Percentiles rank a stretch among this genome's conserved stretches.
Evolutionary conservation across 2,113 vertebrate species (phyloP).

Genomic region (Pituophis catenifer): DNA sequence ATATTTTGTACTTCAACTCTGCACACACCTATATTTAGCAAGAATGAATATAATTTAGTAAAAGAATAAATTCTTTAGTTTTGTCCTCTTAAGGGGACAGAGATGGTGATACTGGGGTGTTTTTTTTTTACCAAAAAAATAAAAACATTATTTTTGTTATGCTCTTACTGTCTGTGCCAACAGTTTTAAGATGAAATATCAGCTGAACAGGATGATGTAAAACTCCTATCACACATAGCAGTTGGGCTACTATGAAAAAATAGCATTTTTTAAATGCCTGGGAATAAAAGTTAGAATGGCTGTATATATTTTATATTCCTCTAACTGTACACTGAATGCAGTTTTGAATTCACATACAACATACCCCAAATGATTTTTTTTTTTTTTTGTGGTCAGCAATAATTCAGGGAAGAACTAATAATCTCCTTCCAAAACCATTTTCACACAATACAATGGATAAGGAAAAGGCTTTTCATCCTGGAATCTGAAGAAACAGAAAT

Average conservation of each 20-base stretch:
- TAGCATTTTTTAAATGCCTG: not conserved
- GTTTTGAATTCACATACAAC: slow-evolving; percentile 38
- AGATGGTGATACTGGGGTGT: not conserved
- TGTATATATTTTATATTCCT: slow-evolving; percentile 24
- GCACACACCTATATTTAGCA: fast-evolving
- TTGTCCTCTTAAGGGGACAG: not conserved
- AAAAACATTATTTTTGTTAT: slow-evolving; percentile 10
- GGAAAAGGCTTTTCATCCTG: slow-evolving; percentile 48
- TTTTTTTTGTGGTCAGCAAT: not conserved
- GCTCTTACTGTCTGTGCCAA: slow-evolving; percentile 28
- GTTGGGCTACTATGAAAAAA: slow-evolving; percentile 35
- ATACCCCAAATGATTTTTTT: not conserved
- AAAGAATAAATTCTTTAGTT: not conserved
- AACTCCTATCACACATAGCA: slow-evolving; percentile 51
- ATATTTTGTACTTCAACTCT: not conserved
- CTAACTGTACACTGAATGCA: slow-evolving; percentile 30
- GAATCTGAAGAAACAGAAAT: slow-evolving; percentile 41
- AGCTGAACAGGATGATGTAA: slow-evolving; percentile 40
- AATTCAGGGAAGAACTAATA: not conserved
- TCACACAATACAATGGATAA: not conserved
- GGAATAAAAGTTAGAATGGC: slow-evolving; percentile 42
- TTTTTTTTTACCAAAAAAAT: not conserved
- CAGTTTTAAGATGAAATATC: slow-evolving; percentile 33
- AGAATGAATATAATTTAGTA: not conserved
- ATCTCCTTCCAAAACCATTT: slow-evolving; percentile 12